A percentile compares a stretch with the other conserved stretches of the same genome.
These are phyloP conservation scores for Clytia hemisphaerica DNA, from an alignment of 30 jellyfish, hydroid and myxozoan species.

Conservation along the genomic window DNA sequence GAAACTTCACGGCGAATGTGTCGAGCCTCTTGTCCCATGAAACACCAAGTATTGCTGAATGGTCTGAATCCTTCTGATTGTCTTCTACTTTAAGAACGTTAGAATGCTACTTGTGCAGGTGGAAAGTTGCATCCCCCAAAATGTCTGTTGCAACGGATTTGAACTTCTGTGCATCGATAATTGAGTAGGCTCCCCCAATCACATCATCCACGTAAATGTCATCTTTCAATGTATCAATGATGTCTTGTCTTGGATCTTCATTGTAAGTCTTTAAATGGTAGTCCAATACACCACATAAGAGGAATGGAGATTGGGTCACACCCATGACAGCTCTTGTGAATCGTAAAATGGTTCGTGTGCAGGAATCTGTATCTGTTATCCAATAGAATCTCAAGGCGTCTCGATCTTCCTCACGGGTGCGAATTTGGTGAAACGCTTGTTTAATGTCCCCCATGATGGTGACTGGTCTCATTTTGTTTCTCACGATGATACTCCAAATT, in stretches of 20 bases:
- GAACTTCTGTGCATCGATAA: constrained; percentile 6
- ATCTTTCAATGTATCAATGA: constrained; percentile 16
- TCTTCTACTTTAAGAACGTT: constrained; percentile 44
- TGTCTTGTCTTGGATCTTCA: constrained; percentile 1
- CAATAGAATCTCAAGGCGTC: constrained; percentile 11
- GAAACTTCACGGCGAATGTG: constrained; percentile 28
- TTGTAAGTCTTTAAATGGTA: constrained; percentile 25
- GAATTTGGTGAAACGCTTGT: constrained; percentile 27
- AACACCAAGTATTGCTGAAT: constrained; percentile 49
- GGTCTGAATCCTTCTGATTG: too few relatives aligned
- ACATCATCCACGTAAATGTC: constrained; percentile 58
- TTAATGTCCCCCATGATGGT: constrained; percentile 22
- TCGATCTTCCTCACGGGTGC: constrained; percentile 19
- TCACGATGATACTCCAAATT: constrained; percentile 17
- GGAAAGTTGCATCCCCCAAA: constrained; percentile 35
- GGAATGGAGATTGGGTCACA: constrained; percentile 50
- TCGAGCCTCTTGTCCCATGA: constrained; percentile 42
- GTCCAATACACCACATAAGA: constrained; percentile 41
- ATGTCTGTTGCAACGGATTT: constrained; percentile 16
- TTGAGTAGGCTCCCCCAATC: constrained; percentile 27
- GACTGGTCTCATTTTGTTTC: constrained; percentile 28
- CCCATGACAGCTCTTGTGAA: constrained; percentile 40
- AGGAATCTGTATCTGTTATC: neutral
- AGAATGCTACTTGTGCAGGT: constrained; percentile 63
- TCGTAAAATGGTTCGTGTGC: neutral